Base-by-base conservation (phyloP, 2,113 vertebrate genomes). In the Ranitomeya imitator region DNA sequence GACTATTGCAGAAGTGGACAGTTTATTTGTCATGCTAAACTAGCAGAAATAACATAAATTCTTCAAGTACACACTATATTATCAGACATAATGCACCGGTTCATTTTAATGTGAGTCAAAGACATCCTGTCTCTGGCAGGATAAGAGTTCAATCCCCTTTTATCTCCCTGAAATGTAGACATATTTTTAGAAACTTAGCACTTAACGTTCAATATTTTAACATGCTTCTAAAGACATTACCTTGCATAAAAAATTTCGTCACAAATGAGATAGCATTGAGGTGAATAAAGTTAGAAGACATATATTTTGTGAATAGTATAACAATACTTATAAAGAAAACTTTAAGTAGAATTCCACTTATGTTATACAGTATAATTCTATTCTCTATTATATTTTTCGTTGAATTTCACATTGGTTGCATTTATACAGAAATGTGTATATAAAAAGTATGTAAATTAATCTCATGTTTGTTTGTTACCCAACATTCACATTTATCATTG, bases 181-280 rank as follows among this genome's bases (percentile, higher is more conserved):
- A 74, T 73, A 74, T 74, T 74, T 74, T 7, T 51, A 77, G 74
- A 51, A 16, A 77, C 51, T 77, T 77, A 77, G 45, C 19, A n/a
- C 76, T 79, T 79, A 51, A 54, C 11, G 45, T 55, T 79, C 51
- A 79, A 79, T 79, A 79, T 79, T 79, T 79, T 79, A 55, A 79
- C 19, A 79, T 79, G 52, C 51, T 79, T 78, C 74, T 19, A 54
- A 71, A 79, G 76, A 21, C 76, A 79, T 79, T 79, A 79, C 16
- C 45, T 31, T 67, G 63, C n/a, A 77, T 77, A 77, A 21, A 9
- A 77, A 8, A 52, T 51, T 23, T 79, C 51, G 55, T 79, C 19
- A 79, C 5, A 21, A 54, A 79, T 79, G 67, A 71, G 21, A 11
- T 1, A 77, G 19, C 13, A 52, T 79, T 55, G 12, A 13, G 52